Evolutionary conservation across 64 coral and sea anemone species (phyloP).

Genomic region (Pocillopora damicornis): DNA sequence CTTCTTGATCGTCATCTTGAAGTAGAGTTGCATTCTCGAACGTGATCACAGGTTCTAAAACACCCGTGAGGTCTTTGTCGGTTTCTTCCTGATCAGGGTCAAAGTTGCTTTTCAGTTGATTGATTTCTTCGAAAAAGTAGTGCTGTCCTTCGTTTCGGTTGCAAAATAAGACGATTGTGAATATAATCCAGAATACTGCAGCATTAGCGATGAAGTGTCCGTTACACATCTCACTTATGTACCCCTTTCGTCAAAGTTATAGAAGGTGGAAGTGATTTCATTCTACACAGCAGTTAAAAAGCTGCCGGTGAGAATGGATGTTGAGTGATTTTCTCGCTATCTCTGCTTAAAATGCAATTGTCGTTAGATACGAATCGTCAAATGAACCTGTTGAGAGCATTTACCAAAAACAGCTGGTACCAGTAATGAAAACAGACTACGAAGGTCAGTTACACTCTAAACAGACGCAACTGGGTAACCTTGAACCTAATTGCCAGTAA

Average conservation of each 20-base stretch:
- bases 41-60: background rate
- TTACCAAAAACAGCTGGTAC: background rate
- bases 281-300: background rate
- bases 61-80: background rate
- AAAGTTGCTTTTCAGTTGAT: background rate
- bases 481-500: too few relatives aligned
- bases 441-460: background rate
- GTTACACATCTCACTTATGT: background rate
- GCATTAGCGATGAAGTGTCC: background rate
- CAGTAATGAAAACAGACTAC: background rate
- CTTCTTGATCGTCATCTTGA: background rate
- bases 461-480: too few relatives aligned
- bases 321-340: background rate
- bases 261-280: background rate
- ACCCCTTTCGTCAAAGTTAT: background rate
- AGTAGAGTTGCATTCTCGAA: conserved; percentile 37
- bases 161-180: background rate
- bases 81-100: background rate
- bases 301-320: background rate
- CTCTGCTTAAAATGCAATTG: background rate
- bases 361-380: background rate
- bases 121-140: conserved; percentile 40
- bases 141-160: background rate
- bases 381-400: background rate
- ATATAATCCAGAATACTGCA: background rate